phyloP scores from a whole-genome alignment of 2,888 invertebrate genomes.

The Ceraclea dissimilis region DNA sequence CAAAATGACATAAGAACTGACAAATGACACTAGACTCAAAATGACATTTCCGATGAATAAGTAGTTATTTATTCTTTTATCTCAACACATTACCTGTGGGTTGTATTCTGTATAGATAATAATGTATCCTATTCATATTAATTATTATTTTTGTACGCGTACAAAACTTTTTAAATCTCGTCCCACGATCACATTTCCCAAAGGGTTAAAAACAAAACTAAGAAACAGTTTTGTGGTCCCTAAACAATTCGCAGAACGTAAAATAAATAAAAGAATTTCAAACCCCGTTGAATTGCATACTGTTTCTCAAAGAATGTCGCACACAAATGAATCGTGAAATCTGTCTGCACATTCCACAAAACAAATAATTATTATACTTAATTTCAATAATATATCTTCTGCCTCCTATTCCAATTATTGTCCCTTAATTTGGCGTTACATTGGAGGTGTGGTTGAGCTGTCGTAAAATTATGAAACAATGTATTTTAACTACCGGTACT shows the following conservation, averaged over 20 bases:
- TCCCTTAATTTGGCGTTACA: no score
- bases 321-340: no score
- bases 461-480: no score
- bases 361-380: no score
- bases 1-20: background rate
- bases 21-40: conserved; percentile 1
- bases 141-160: background rate
- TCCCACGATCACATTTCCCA: background rate
- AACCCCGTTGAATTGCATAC: background rate
- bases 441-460: no score
- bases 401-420: no score
- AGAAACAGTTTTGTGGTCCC: background rate
- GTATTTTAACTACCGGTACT: no score
- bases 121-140: background rate
- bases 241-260: background rate
- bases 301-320: no score
- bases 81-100: background rate
- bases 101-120: background rate
- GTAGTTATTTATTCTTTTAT: background rate
- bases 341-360: no score
- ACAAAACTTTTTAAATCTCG: background rate
- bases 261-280: background rate
- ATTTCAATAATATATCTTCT: no score
- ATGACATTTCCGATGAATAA: background rate
- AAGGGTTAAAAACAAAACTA: background rate